Base-by-base conservation (phyloP, 2,888 invertebrate species). In the Nowickia ferox region DNA sequence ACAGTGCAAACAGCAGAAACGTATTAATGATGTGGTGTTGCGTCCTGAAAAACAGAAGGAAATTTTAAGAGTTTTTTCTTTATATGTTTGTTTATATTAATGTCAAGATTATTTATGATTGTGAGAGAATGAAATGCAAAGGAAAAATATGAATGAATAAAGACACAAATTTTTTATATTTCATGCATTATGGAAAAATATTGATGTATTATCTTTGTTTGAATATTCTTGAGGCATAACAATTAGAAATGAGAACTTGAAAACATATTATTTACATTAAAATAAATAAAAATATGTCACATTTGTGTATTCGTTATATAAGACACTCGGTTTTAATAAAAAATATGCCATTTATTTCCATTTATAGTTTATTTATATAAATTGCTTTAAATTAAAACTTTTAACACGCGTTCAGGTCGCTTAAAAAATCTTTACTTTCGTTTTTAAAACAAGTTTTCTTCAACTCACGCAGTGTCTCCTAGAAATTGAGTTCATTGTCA, bases 401-500 rank as follows among this genome's bases (percentile, higher is more conserved):
- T 30, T 30, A 30, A 30, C 30, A 30, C 4, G 30, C 4, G 30
- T 3, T 22, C 9, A 55, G 30, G 30, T 55, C 3, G 13, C 6
- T 30, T 5, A 13, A 22, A 30, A 68, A 46, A 38, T 59, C 38
- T 61, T 59, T 65, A 65, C 15, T 55, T 46, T 13, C 51, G 42
- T 55, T 30, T 75, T 76, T 1, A 57, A 63, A 69, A 69, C 44
- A 22, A 53, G 9, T 30, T 71, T 55, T 9, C 15, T 17, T 1
- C 40, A 40, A 51, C 13, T 53, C 22, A 44, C 13, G 44, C 57
- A 57, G 30, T 59, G 51, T 55, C 46, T 6, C 44, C n/a, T 11
- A 55, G 17, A 76, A 61, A 76, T 65, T 76, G 71, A 82, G 82
- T 82, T 82, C 76, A 82, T 71, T 71, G 82, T 42, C 82, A 71